phyloP scores from a whole-genome alignment of 2,113 vertebrate genomes.

The Oncorhynchus clarkii region DNA sequence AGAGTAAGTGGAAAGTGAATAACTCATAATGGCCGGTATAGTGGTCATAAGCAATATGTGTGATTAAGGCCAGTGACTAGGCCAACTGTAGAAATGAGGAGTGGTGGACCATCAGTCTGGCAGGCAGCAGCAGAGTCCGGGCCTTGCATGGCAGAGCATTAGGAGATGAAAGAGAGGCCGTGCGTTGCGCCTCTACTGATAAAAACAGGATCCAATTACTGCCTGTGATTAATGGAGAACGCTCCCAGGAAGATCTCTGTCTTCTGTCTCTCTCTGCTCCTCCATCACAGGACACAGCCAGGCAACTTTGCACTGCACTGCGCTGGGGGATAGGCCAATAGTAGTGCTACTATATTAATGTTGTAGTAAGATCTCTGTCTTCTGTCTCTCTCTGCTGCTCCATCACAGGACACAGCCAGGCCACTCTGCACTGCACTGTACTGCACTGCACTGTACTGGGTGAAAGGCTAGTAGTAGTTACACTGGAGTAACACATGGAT shows the following conservation, averaged over 20 bases:
- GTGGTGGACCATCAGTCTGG: conserved; percentile 6
- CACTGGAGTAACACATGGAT: background rate
- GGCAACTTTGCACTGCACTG: background rate
- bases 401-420: background rate
- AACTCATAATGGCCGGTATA: conserved; percentile 30
- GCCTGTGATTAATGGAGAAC: conserved; percentile 50
- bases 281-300: background rate
- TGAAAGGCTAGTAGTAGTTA: background rate
- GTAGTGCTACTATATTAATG: background rate
- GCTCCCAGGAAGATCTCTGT: conserved; percentile 38
- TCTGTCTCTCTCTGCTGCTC: conserved; percentile 5
- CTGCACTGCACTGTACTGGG: background rate
- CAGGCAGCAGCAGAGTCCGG: conserved; percentile 16
- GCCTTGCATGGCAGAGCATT: conserved; percentile 14
- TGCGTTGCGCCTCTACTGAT: conserved; percentile 23
- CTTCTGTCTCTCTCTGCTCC: conserved; percentile 22
- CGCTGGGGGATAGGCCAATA: background rate
- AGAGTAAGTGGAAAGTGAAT: conserved; percentile 5
- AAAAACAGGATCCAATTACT: conserved; percentile 41
- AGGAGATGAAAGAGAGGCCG: conserved; percentile 39
- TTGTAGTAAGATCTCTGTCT: conserved; percentile 32
- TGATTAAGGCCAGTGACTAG: conserved; percentile 2
- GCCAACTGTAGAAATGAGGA: conserved; percentile 1
- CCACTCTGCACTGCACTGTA: no score
- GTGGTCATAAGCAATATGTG: background rate